phyloP scores from a whole-genome alignment of 2,797 vertebrate genomes.

The Phrynocephalus guinanensis region DNA sequence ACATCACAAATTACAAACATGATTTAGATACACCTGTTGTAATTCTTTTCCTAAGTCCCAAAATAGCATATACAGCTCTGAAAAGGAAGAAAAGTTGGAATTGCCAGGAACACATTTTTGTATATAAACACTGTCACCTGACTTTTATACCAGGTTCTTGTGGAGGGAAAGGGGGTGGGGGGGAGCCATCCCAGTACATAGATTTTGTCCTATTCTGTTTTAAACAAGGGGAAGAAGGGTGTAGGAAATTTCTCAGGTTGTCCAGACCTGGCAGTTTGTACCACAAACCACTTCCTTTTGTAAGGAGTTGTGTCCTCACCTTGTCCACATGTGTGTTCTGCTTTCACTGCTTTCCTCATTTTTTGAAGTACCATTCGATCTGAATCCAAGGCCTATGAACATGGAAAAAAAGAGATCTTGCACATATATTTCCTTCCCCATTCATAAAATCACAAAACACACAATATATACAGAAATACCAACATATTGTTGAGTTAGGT shows the following conservation, averaged over 20 bases:
- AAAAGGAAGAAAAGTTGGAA: too few relatives aligned
- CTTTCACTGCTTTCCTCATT: conserved; percentile 87
- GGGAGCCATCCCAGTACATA: too few relatives aligned
- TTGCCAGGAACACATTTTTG: too few relatives aligned
- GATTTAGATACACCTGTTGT: too few relatives aligned
- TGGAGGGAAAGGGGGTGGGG: too few relatives aligned
- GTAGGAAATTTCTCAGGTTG: background rate
- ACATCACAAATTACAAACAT: too few relatives aligned
- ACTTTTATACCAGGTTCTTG: too few relatives aligned
- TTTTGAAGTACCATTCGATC: conserved; percentile 84
- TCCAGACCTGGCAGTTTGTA: background rate
- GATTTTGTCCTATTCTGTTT: too few relatives aligned
- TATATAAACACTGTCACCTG: too few relatives aligned
- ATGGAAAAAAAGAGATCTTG: conserved; percentile 57
- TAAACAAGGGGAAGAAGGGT: background rate
- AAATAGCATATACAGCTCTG: too few relatives aligned
- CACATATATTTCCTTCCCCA: background rate
- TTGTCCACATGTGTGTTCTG: conserved; percentile 82
- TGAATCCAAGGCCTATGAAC: conserved; percentile 79
- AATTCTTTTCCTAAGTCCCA: too few relatives aligned
- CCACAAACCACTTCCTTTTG: background rate
- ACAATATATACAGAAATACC: background rate
- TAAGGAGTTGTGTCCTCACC: conserved; percentile 64
- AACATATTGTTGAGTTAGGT: background rate
- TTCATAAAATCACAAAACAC: background rate